Percentiles rank a stretch among this genome's conserved stretches.
Conservation (phyloP, 2,888 invertebrate species). For the Metacarcinus magister region DNA sequence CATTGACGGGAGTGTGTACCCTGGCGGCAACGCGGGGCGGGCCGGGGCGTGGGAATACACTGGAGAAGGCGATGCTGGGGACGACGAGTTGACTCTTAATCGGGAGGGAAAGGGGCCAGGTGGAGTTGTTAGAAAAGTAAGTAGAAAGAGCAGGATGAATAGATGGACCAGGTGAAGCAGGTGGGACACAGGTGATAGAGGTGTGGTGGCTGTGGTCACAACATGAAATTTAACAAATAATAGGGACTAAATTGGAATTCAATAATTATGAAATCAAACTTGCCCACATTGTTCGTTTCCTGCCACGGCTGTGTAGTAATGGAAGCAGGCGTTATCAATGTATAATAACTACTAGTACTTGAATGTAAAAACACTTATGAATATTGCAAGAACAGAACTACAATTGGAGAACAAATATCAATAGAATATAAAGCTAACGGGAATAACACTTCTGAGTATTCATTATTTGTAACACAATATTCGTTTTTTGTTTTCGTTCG, state of each 20-base stretch:
- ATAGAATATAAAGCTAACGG: no score
- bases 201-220: background rate
- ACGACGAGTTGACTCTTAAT: background rate
- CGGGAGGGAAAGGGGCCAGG: background rate
- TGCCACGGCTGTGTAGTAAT: background rate
- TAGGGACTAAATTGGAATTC: background rate
- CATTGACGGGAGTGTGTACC: background rate
- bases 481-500: background rate
- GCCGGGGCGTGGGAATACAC: background rate
- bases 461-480: background rate
- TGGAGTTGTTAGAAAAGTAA: background rate
- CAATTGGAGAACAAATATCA: background rate
- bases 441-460: background rate
- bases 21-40: slow-evolving; percentile 9
- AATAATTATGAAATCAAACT: background rate
- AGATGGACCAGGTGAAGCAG: background rate
- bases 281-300: background rate
- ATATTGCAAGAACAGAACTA: background rate
- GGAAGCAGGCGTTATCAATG: background rate
- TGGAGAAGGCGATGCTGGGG: background rate
- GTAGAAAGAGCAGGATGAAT: background rate
- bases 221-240: background rate
- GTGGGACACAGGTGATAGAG: background rate
- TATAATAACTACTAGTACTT: background rate
- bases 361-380: background rate